Conservation (phyloP, 2,113 vertebrate species). For the Ceyx margarethae region DNA sequence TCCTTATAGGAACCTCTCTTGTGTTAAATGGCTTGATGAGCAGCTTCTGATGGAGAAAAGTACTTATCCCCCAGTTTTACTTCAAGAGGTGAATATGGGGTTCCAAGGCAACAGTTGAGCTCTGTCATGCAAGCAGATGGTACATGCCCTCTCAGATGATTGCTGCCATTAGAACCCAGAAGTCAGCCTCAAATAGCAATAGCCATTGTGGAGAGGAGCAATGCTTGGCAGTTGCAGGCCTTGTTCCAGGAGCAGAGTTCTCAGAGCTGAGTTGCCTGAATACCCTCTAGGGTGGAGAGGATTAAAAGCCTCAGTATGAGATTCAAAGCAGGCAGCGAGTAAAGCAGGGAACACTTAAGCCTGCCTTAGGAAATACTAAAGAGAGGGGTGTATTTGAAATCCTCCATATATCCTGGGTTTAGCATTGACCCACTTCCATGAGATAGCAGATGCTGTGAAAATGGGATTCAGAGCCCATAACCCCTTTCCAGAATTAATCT, state of each 20-base stretch:
- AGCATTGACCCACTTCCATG: slow-evolving; percentile 28
- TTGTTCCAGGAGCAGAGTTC: slow-evolving; percentile 17
- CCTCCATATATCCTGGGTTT: slow-evolving; percentile 3
- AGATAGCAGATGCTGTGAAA: slow-evolving; percentile 5
- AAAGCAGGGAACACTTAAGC: slow-evolving; percentile 36
- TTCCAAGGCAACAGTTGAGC: background rate
- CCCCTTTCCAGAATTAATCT: slow-evolving; percentile 1
- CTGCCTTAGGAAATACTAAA: slow-evolving; percentile 54
- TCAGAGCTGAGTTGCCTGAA: background rate
- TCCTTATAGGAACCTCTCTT: background rate
- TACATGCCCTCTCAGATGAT: background rate
- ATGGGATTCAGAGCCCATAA: slow-evolving; percentile 23
- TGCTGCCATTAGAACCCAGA: background rate
- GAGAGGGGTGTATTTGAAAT: slow-evolving; percentile 6
- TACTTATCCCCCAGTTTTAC: background rate
- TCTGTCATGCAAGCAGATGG: background rate
- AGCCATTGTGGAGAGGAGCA: rapidly evolving
- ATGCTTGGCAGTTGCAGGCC: background rate
- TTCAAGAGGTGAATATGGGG: background rate
- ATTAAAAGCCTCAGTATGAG: slow-evolving; percentile 42
- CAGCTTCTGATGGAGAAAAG: background rate
- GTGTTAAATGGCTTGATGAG: background rate
- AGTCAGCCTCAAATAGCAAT: background rate
- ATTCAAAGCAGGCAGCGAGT: background rate
- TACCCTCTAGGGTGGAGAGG: slow-evolving; percentile 14